phyloP scores from a whole-genome alignment of 2,113 vertebrate genomes.

The Amazona guildingii region DNA sequence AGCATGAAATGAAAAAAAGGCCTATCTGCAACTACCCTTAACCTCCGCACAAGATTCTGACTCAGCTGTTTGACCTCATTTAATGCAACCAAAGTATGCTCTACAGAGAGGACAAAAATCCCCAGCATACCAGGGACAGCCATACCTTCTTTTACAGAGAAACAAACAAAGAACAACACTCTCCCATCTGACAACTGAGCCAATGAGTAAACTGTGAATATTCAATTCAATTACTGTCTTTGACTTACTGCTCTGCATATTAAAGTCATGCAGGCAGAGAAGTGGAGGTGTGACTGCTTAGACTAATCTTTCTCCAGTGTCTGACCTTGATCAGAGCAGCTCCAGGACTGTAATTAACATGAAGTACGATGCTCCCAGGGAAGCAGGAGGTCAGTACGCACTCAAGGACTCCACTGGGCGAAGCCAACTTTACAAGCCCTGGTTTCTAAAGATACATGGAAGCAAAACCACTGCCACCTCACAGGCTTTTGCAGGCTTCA shows the following conservation, averaged over 20 bases:
- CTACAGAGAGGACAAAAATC: background rate
- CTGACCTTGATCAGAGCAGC: background rate
- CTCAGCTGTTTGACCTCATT: background rate
- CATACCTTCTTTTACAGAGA: background rate
- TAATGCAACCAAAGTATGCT: background rate
- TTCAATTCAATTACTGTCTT: background rate
- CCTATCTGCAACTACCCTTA: background rate
- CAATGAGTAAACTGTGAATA: background rate
- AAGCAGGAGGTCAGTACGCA: background rate
- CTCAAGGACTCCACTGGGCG: background rate
- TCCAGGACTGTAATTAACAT: background rate
- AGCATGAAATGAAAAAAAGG: background rate
- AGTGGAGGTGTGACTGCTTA: background rate
- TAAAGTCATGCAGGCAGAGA: background rate
- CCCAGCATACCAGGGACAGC: background rate
- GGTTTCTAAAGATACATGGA: background rate
- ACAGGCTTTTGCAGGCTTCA: background rate
- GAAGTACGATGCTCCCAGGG: rapidly evolving
- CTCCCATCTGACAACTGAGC: background rate
- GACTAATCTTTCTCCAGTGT: background rate
- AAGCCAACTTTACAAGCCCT: background rate
- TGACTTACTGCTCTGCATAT: background rate
- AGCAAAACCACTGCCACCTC: background rate
- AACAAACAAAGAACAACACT: background rate
- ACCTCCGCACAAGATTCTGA: background rate